Evolutionary conservation across 1,140 invertebrate genomes (phyloP).

Genomic region (Acyrthosiphon pisum): DNA sequence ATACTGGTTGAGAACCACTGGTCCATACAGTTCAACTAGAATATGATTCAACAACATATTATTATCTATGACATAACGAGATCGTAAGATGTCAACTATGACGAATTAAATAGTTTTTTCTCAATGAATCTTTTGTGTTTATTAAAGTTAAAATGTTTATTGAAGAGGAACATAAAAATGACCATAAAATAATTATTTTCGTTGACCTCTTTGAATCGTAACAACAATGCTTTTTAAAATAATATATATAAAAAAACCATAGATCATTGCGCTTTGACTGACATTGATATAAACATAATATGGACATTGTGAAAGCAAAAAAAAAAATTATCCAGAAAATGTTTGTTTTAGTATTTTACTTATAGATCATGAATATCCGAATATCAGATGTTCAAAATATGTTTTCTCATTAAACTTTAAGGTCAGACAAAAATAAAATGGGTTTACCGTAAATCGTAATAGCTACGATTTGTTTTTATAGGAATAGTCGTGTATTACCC

Average conservation of each 20-base stretch:
- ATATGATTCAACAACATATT: background rate
- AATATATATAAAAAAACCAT: background rate
- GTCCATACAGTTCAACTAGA: too few species aligned
- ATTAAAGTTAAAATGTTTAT: background rate
- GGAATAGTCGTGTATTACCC: background rate
- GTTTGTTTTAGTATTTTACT: background rate
- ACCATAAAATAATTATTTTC: conserved; percentile 31
- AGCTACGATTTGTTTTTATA: conserved; percentile 33
- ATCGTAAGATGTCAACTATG: conserved; percentile 32
- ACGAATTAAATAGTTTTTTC: conserved; percentile 18
- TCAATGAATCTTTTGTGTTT: background rate
- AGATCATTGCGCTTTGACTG: background rate
- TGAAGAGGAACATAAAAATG: background rate
- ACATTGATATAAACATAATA: background rate
- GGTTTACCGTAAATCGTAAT: background rate
- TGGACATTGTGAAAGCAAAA: background rate
- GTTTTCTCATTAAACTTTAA: conserved; percentile 12
- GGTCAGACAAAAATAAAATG: background rate
- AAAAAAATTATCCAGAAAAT: background rate
- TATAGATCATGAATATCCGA: background rate
- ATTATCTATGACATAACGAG: background rate
- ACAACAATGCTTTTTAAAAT: background rate
- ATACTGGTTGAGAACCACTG: too few species aligned
- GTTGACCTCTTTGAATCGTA: background rate
- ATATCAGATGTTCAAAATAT: background rate